Percentiles rank a stretch among this genome's conserved stretches.
phyloP scores from a whole-genome alignment of 2,113 vertebrate species.

The Coturnix japonica region DNA sequence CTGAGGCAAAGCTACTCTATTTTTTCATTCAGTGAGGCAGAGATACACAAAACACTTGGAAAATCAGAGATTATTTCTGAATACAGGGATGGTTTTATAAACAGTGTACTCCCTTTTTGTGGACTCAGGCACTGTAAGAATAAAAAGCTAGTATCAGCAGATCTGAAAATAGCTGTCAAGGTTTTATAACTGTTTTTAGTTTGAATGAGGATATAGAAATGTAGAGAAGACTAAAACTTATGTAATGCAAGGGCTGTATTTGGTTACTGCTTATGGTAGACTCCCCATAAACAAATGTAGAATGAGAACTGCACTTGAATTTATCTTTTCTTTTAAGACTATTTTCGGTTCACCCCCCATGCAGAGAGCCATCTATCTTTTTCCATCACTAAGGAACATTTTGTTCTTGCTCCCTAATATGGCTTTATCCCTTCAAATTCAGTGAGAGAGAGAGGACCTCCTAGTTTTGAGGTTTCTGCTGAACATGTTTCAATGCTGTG shows the following conservation, averaged over 20 bases:
- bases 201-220: neutral
- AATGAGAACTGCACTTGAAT: neutral
- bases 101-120: neutral
- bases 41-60: neutral
- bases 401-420: neutral
- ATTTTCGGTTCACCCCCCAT: neutral
- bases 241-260: neutral
- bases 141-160: neutral
- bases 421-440: neutral
- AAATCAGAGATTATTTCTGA: neutral
- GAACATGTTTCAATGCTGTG: neutral
- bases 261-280: neutral
- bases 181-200: neutral
- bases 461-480: neutral
- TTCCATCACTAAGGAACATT: neutral
- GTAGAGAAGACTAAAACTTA: neutral
- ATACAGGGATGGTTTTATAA: neutral
- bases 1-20: neutral
- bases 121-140: neutral
- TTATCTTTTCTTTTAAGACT: neutral
- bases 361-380: neutral
- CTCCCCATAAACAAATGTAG: neutral
- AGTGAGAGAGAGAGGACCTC: neutral
- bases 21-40: neutral
- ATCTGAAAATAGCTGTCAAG: neutral